Conservation (phyloP, 2,113 vertebrate species). For the Passer montanus region DNA sequence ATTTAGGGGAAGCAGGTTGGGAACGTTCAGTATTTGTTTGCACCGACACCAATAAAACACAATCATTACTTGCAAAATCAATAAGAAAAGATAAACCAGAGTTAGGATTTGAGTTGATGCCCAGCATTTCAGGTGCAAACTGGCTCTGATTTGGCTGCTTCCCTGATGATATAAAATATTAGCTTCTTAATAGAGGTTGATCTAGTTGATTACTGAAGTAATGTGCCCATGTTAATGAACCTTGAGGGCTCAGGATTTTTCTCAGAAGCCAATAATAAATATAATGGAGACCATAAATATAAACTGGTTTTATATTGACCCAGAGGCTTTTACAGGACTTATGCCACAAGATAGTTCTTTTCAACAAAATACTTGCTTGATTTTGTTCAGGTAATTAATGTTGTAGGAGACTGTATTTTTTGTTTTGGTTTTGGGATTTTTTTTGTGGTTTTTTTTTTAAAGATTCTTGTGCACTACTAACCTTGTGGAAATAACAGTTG, state of each 20-base stretch:
- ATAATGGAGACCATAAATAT: background rate
- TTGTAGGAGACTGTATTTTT: background rate
- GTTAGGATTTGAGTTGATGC: background rate
- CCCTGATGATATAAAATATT: background rate
- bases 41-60: background rate
- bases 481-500: background rate
- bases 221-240: background rate
- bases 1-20: background rate
- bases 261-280: background rate
- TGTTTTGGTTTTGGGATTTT: background rate
- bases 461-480: background rate
- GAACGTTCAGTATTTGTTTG: background rate
- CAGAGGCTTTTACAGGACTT: background rate
- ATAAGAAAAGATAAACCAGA: background rate
- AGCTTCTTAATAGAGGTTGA: background rate
- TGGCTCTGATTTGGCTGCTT: background rate
- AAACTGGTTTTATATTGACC: background rate
- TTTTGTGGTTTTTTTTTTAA: background rate
- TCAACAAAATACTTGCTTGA: background rate
- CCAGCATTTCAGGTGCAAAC: background rate
- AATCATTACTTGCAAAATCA: background rate
- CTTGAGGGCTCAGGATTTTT: background rate
- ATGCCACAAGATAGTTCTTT: background rate
- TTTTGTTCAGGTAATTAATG: background rate
- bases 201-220: background rate